These are phyloP conservation scores for Branchinecta lindahli DNA, from an alignment of 1,140 invertebrate genomes.

Conservation along the genomic window DNA sequence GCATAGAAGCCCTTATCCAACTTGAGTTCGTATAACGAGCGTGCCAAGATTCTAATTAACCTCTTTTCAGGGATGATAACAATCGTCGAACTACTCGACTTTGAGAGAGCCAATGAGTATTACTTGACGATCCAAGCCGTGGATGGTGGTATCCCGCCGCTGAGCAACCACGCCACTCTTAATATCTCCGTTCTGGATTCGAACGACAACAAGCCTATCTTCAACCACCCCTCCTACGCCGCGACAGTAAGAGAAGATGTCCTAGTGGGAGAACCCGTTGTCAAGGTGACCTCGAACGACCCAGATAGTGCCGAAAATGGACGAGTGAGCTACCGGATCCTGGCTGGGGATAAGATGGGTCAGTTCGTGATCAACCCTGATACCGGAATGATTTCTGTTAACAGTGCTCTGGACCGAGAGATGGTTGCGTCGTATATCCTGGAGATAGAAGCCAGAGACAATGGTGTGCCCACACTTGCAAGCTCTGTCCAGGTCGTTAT, in stretches of 20 bases:
- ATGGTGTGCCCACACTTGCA: slow-evolving; percentile 55
- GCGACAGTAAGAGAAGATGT: slow-evolving; percentile 63
- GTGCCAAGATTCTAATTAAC: too few species aligned
- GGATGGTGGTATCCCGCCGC: slow-evolving; percentile 64
- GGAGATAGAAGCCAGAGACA: slow-evolving; percentile 62
- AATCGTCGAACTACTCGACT: slow-evolving; percentile 62
- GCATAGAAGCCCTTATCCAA: too few species aligned
- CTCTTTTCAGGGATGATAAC: slow-evolving; percentile 43
- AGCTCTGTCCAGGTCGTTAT: slow-evolving; percentile 57
- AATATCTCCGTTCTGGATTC: slow-evolving; percentile 73
- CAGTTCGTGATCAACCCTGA: slow-evolving; percentile 62
- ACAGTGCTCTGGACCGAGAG: slow-evolving; percentile 64
- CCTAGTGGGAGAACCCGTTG: slow-evolving; percentile 46
- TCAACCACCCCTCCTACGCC: slow-evolving; percentile 60
- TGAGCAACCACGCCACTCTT: slow-evolving; percentile 68
- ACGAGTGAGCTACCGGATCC: slow-evolving; percentile 56
- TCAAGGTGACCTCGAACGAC: slow-evolving; percentile 57
- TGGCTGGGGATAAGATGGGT: slow-evolving; percentile 54
- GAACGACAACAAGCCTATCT: slow-evolving; percentile 77
- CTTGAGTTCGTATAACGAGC: too few species aligned
- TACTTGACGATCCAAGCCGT: slow-evolving; percentile 75
- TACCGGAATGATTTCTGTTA: slow-evolving; percentile 61
- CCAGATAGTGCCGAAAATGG: slow-evolving; percentile 64
- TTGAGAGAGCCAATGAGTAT: slow-evolving; percentile 68
- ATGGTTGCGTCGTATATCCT: slow-evolving; percentile 51